Evolutionary conservation across 2,797 vertebrate species (phyloP), one percentile per base, ranked within the genome.

Genomic region (Clamator glandarius): DNA sequence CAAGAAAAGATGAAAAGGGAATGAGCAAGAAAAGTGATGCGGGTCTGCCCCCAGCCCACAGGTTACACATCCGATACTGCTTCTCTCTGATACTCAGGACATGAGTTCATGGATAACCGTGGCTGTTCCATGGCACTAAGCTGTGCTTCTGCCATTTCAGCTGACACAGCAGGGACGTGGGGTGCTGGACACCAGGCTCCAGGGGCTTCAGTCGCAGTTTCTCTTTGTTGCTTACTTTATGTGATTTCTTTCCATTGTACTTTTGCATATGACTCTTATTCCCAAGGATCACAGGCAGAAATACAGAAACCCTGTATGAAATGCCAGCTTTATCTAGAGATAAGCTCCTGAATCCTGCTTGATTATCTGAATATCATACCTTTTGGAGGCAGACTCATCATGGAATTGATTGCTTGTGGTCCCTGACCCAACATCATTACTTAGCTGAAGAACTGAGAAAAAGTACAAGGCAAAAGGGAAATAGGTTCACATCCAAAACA

Each of bases 31-130:
- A 69, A 29, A 77, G n/a, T 29, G 35, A 7, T 3, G 1, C 19
- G 12, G 15, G 7, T 80, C 29, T 70, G 13, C 63, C 31, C 51
- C 51, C 73, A 57, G n/a, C 12, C 13, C 19, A 18, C 13, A 41
- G 31, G 31, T 41, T 57, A n/a, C 28, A 70, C 23, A 33, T 48
- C 33, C 79, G n/a, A 55, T 33, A 41, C 33, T 61, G 52, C 36
- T 66, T 75, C 35, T 57, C 25, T 31, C 36, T 33, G 19, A 73
- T 78, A 19, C 54, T 51, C 0, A 0, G 19, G 31, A 4, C 0
- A 1, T 13, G 26, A 48, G n/a, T 61, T 59, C 20, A 41, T 0
- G 1, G 13, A 24, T 21, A 68, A 24, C 33, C 2, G 5, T 28
- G 46, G 17, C 39, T 70, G 29, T 52, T 79, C 28, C 46, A 44